Evolutionary conservation across 2,888 invertebrate genomes (phyloP), one percentile per base, ranked within the genome.

Genomic region (Rhagonycha fulva): DNA sequence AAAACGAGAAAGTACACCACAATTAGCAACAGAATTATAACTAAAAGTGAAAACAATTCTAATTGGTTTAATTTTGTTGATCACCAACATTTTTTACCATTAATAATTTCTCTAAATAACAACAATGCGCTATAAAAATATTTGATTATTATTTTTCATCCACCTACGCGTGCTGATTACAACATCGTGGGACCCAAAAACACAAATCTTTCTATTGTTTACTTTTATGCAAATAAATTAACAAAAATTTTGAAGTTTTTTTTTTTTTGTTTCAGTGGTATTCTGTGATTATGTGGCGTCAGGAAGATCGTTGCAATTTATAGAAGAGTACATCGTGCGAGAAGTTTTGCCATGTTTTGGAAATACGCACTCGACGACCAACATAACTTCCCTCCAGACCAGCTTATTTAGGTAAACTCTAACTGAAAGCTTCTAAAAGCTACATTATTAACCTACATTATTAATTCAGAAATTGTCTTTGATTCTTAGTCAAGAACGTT

Each of bases 271-370:
- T 91, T 72, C 91, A 95, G 94, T 94, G 84, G 92, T 95, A 11
- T 96, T 96, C 87, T 95, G 96, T 87, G 96, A 97, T 89, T 96
- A 95, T 88, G 94, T 93, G 73, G 95, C 96, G 1, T 95, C 95
- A 0, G 96, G 96, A 12, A 91, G 95, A 82, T 93, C 95, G 0
- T 86, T 96, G 80, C 93, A 93, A 78, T 96, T 96, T 89, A 91
- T 97, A 80, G 97, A 97, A 86, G 95, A 96, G 83, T 96, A 95
- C 87, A 91, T 97, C 72, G 87, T 91, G 12, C 90, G 92, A 75
- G 93, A 96, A 84, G 95, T 97, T 12, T 89, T 97, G 78, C 94
- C 96, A 9, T 92, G 92, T 71, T 95, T 96, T 86, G 96, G 96
- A 14, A 96, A 96, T 82, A 87, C 94, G 5, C 93, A 94, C 84